Percentiles rank a stretch among this genome's conserved stretches.
Evolutionary conservation across 2,888 invertebrate species (phyloP).

Genomic region (Cetonia aurata): DNA sequence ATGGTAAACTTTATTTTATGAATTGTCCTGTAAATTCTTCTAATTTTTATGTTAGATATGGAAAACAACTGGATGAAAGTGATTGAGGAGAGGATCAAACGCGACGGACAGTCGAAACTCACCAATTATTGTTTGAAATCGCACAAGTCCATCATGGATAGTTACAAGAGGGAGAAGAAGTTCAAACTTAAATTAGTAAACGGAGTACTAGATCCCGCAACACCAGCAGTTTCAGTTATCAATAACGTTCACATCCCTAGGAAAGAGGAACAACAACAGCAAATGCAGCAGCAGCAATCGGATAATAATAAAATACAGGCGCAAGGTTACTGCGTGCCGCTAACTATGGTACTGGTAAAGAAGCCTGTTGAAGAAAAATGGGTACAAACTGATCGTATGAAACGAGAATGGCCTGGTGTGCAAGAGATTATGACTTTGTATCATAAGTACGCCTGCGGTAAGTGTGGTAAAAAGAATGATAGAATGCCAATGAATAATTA

Average conservation of each 20-base stretch:
- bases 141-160: conserved; percentile 51
- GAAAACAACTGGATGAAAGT: conserved; percentile 76
- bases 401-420: conserved; percentile 68
- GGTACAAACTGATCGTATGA: conserved; percentile 37
- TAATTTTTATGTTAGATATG: conserved; percentile 58
- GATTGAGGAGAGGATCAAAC: conserved; percentile 73
- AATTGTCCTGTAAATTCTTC: not conserved
- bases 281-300: not conserved
- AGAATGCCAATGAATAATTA: no score
- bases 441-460: conserved; percentile 71
- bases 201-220: conserved; percentile 10
- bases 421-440: conserved; percentile 69
- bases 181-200: conserved; percentile 8
- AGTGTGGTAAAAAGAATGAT: conserved; percentile 29
- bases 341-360: conserved; percentile 53
- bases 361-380: conserved; percentile 42
- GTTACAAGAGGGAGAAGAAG: conserved; percentile 40
- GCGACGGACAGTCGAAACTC: conserved; percentile 68
- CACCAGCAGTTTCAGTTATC: conserved; percentile 10
- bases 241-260: conserved; percentile 32
- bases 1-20: conserved; percentile 67
- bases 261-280: conserved; percentile 3
- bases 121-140: conserved; percentile 66
- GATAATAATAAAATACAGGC: conserved; percentile 7
- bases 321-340: conserved; percentile 52